A percentile compares a stretch with the other conserved stretches of the same genome.
Evolutionary conservation across 1,140 invertebrate species (phyloP).

Genomic region (Physella acuta): DNA sequence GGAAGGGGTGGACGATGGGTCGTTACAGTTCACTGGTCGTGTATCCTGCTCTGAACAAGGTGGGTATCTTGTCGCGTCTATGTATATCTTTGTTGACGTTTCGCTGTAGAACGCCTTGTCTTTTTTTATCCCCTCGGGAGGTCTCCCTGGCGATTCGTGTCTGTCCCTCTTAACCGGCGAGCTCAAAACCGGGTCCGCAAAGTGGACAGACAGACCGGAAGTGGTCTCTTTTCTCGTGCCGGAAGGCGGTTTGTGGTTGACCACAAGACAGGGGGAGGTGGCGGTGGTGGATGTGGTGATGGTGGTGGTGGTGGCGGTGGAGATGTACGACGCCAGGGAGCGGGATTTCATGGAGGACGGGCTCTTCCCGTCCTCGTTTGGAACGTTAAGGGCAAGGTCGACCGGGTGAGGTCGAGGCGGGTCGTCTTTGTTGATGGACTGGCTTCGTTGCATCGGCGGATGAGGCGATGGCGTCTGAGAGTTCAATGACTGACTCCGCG

Average conservation of each 20-base stretch:
- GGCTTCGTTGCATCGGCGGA: background rate
- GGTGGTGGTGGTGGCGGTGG: background rate
- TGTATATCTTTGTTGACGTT: conserved; percentile 6
- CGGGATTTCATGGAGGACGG: background rate
- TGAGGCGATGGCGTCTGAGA: background rate
- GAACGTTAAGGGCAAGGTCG: background rate
- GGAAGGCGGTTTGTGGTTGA: background rate
- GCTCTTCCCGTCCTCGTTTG: background rate
- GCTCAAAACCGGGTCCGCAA: conserved; percentile 4
- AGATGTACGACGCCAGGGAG: background rate
- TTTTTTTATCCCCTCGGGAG: too few relatives aligned
- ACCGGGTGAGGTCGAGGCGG: background rate
- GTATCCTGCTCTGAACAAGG: too few relatives aligned
- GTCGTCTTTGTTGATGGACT: background rate
- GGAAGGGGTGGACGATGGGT: background rate
- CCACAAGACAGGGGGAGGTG: background rate
- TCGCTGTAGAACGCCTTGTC: too few relatives aligned
- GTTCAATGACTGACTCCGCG: conserved; percentile 3
- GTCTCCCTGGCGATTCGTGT: background rate
- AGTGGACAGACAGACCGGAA: conserved; percentile 14
- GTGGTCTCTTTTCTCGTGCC: conserved; percentile 12
- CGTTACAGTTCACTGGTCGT: background rate
- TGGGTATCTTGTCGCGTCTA: too few relatives aligned
- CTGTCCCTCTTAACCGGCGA: background rate
- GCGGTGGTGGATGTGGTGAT: background rate